phyloP scores from a whole-genome alignment of 1,140 invertebrate species.

The Thalassaphorura encarpata region DNA sequence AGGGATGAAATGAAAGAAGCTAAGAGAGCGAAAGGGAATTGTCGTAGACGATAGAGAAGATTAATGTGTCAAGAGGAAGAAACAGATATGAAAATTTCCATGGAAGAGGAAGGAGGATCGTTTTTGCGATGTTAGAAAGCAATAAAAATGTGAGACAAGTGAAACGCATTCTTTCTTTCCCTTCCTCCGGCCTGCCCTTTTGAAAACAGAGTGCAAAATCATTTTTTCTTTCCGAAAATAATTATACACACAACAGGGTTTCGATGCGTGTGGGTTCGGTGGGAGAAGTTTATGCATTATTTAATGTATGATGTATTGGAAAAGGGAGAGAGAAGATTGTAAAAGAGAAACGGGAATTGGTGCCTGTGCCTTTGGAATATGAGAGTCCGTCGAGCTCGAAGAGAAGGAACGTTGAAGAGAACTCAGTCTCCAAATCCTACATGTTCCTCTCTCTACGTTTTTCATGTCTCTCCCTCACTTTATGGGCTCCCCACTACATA shows the following conservation, averaged over 20 bases:
- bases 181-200: background rate
- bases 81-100: constrained; percentile 19
- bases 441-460: too few species aligned
- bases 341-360: too few species aligned
- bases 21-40: too few species aligned
- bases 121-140: background rate
- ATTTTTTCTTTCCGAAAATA: constrained; percentile 26
- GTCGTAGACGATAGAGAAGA: too few species aligned
- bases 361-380: too few species aligned
- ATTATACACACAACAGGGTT: constrained; percentile 28
- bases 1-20: too few species aligned
- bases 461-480: too few species aligned
- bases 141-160: constrained; percentile 8
- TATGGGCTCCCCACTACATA: too few species aligned
- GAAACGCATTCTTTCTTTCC: constrained; percentile 17
- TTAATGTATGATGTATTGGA: constrained; percentile 31
- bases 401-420: too few species aligned
- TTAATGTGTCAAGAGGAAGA: constrained; percentile 29
- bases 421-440: too few species aligned
- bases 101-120: background rate
- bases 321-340: constrained; percentile 16
- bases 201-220: constrained; percentile 7
- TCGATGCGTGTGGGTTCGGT: constrained; percentile 12
- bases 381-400: too few species aligned
- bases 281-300: constrained; percentile 29